A percentile compares a stretch with the other conserved stretches of the same genome.
Conservation (phyloP, 2,888 invertebrate genomes). For the Lepidochitona cinerea region DNA sequence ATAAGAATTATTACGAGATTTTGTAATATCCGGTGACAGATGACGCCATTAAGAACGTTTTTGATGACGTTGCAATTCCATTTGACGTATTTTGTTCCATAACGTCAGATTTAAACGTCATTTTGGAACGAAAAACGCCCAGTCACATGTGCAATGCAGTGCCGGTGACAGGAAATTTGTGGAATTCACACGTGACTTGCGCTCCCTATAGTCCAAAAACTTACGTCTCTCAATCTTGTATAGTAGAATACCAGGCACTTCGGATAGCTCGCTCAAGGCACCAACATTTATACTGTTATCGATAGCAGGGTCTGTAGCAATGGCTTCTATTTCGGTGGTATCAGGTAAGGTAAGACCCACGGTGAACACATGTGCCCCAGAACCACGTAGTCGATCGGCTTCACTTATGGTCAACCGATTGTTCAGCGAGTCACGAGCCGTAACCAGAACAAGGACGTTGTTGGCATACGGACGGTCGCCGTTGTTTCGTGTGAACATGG, state of each 20-base stretch:
- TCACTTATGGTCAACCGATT: neutral
- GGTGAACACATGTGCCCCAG: constrained; percentile 24
- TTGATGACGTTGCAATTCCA: no score
- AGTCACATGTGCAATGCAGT: no score
- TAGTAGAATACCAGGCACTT: neutral
- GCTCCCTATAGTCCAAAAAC: neutral
- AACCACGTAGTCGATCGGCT: constrained; percentile 20
- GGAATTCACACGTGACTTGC: no score
- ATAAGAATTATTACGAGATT: no score
- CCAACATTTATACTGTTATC: constrained; percentile 1
- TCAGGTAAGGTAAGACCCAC: constrained; percentile 27
- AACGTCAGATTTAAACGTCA: no score
- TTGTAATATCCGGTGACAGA: no score
- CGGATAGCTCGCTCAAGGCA: constrained; percentile 1
- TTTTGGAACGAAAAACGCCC: no score
- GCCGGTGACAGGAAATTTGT: no score
- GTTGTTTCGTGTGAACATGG: constrained; percentile 42
- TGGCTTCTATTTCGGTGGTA: constrained; percentile 25
- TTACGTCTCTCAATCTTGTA: constrained; percentile 4
- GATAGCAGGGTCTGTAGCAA: constrained; percentile 1
- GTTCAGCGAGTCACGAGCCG: constrained; percentile 36
- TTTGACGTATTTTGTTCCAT: no score
- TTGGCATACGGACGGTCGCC: constrained; percentile 54
- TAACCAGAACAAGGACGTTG: constrained; percentile 53
- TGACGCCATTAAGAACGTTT: no score